phyloP scores from a whole-genome alignment of 2,113 vertebrate species.

The Ovis canadensis region DNA sequence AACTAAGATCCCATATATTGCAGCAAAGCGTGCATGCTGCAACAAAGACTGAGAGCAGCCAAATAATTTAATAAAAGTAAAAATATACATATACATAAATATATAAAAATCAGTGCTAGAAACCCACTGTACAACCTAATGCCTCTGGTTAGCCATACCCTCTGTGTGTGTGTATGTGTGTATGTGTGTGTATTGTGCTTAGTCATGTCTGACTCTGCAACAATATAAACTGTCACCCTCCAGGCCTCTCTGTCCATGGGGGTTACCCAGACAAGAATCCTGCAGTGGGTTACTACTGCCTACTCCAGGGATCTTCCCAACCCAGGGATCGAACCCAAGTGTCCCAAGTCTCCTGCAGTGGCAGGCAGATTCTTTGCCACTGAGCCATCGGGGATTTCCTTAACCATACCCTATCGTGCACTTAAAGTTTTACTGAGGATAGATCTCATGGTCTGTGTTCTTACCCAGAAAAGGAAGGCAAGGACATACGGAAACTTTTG shows the following conservation, averaged over 20 bases:
- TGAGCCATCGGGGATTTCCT: neutral
- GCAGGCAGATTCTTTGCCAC: neutral
- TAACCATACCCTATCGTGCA: neutral
- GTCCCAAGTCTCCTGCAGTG: neutral
- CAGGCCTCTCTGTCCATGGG: neutral
- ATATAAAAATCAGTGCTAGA: neutral
- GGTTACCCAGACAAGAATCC: neutral
- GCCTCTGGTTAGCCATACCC: neutral
- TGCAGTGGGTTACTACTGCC: neutral
- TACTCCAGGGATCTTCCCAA: neutral
- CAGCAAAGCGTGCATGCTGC: neutral
- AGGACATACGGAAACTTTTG: neutral
- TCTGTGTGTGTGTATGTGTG: accelerated
- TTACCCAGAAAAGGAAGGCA: neutral
- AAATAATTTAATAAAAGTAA: neutral
- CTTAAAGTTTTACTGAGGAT: neutral
- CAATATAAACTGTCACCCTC: neutral
- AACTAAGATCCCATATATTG: neutral
- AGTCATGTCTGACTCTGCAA: neutral
- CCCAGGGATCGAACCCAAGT: neutral
- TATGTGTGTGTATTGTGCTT: neutral
- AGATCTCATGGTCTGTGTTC: neutral
- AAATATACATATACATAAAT: neutral
- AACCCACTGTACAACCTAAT: neutral
- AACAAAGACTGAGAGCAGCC: neutral